Evolutionary conservation across 2,888 invertebrate genomes (phyloP).

Genomic region (Caenorhabditis angaria): DNA sequence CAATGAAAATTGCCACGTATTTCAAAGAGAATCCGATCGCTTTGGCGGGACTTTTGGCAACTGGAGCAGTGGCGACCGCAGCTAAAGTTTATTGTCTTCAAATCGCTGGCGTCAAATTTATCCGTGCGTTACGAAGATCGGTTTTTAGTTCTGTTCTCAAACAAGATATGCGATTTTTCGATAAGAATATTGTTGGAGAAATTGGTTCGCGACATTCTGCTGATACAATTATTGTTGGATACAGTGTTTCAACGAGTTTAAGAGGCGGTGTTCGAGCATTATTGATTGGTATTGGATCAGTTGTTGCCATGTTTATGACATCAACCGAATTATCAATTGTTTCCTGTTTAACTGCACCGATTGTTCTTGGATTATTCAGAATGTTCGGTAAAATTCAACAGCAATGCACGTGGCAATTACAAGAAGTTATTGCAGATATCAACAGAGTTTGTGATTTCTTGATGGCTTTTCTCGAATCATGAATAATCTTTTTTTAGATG

Average conservation of each 20-base stretch:
- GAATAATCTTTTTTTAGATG: constrained; percentile 7
- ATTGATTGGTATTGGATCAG: constrained; percentile 28
- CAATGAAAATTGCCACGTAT: constrained; percentile 77
- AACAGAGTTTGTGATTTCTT: constrained; percentile 77
- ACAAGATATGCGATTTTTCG: constrained; percentile 40
- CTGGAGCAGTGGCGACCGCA: constrained; percentile 90
- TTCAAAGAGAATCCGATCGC: constrained; percentile 73
- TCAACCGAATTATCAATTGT: constrained; percentile 31
- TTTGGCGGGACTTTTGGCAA: constrained; percentile 81
- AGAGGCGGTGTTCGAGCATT: constrained; percentile 29
- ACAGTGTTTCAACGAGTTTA: constrained; percentile 29
- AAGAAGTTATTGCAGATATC: constrained; percentile 77
- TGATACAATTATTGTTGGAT: constrained; percentile 34
- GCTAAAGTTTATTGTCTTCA: constrained; percentile 90
- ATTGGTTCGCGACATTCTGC: constrained; percentile 36
- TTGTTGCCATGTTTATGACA: constrained; percentile 35
- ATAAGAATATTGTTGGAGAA: constrained; percentile 37
- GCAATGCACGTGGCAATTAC: constrained; percentile 82
- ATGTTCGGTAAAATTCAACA: constrained; percentile 81
- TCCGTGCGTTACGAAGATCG: constrained; percentile 25
- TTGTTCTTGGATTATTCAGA: constrained; percentile 84
- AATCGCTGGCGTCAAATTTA: constrained; percentile 78
- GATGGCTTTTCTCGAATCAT: background rate
- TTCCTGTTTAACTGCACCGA: constrained; percentile 76
- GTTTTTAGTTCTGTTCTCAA: constrained; percentile 32